Percentiles rank a stretch among this genome's conserved stretches.
Conservation (phyloP, 2,888 invertebrate genomes). For the Boloria euphrosyne region DNA sequence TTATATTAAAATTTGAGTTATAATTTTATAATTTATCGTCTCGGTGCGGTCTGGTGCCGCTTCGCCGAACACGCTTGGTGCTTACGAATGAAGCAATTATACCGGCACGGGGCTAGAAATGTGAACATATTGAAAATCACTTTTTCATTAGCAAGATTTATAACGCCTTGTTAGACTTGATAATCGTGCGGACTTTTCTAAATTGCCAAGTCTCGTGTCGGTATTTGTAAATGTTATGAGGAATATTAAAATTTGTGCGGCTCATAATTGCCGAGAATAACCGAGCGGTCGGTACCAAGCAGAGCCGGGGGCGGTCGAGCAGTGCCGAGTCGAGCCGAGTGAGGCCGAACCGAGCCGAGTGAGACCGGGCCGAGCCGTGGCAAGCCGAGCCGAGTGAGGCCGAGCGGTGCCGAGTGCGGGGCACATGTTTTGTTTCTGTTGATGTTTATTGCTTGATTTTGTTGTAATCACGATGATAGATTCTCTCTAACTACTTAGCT, state of each 20-base stretch:
- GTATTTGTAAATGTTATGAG: not conserved
- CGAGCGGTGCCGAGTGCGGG: slow-evolving; percentile 10
- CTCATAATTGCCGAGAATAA: too few relatives aligned
- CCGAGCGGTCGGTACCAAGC: not conserved
- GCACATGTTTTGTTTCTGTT: slow-evolving; percentile 70
- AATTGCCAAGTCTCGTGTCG: slow-evolving; percentile 1
- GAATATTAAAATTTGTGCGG: too few relatives aligned
- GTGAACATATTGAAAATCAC: not conserved
- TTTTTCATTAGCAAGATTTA: too few relatives aligned
- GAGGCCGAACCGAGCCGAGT: not conserved
- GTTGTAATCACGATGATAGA: slow-evolving; percentile 72
- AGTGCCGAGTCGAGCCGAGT: not conserved
- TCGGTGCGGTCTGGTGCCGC: slow-evolving; percentile 15
- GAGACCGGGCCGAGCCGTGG: not conserved
- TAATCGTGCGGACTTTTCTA: too few relatives aligned
- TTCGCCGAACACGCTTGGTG: slow-evolving; percentile 31
- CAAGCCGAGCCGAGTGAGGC: not conserved
- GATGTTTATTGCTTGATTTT: slow-evolving; percentile 74
- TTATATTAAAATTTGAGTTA: slow-evolving; percentile 27
- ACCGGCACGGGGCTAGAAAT: not conserved
- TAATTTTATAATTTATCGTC: slow-evolving; percentile 20
- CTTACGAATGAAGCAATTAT: slow-evolving; percentile 21
- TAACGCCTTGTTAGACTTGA: too few relatives aligned
- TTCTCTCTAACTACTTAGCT: slow-evolving; percentile 67
- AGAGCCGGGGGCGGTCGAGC: not conserved